Base-by-base conservation (phyloP, 2,797 vertebrate genomes). In the Melanotaenia parkinsoni region DNA sequence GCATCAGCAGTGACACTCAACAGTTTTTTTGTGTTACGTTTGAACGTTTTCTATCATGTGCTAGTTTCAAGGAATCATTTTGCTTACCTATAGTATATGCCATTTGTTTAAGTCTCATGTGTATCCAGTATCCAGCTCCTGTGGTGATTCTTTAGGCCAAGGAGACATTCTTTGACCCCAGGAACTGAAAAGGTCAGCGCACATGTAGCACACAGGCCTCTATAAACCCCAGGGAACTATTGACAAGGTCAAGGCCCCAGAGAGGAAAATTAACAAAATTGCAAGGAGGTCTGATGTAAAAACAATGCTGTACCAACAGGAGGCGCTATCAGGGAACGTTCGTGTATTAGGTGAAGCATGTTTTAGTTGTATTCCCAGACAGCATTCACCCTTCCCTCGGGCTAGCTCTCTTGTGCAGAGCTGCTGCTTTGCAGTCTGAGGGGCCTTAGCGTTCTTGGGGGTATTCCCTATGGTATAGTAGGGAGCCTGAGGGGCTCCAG, bases 351-450 rank as follows among this genome's bases (percentile, higher is more conserved):
- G 80, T 88, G 91, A 91, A 88, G 91, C 92, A 79, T 92, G 88
- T 65, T 72, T 81, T 70, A 88, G 90, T 92, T 90, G 88, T 92
- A 92, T 92, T 93, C 91, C 90, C 93, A 93, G 91, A 91, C 84
- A 91, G 75, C 70, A 53, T 12, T 67, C 74, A 69, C 63, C 68
- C 69, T 74, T 72, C 88, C 88, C 82, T 83, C 60, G 33, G 88
- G 91, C 86, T 76, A 71, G 45, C 65, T 83, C 86, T 88, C 79
- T 84, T 85, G 82, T 80, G 83, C 83, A 78, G 81, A 85, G 85
- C 90, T 93, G 87, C 88, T 90, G 91, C 89, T 90, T 80, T 74
- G 74, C 80, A 88, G 87, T 91, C 91, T 90, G 91, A 91, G 83
- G 85, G 89, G 91, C 90, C 91, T 81, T 58, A 82, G 89, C 90